Evolutionary conservation across 2,888 invertebrate genomes (phyloP).

Genomic region (Allolobophora icterica): DNA sequence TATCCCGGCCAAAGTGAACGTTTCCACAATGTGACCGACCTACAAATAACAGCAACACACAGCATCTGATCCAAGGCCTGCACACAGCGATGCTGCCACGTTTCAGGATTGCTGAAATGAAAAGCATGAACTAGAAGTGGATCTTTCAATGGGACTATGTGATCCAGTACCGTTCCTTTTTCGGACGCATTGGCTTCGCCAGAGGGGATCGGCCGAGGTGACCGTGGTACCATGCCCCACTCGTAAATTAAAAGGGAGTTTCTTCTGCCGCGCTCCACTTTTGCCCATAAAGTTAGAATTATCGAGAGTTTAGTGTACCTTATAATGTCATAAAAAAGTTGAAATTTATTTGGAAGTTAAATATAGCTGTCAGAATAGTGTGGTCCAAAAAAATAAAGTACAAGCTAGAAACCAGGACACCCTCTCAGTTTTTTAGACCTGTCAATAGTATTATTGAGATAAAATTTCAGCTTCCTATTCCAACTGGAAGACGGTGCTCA

Average conservation of each 20-base stretch:
- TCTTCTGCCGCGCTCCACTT: not conserved
- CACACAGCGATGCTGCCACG: not conserved
- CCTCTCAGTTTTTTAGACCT: too few relatives aligned
- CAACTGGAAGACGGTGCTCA: too few relatives aligned
- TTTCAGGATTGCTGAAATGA: too few relatives aligned
- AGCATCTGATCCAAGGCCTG: not conserved
- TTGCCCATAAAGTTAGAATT: not conserved
- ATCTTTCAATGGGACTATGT: too few relatives aligned
- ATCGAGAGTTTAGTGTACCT: not conserved
- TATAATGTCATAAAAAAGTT: not conserved
- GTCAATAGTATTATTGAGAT: too few relatives aligned
- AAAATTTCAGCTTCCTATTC: too few relatives aligned
- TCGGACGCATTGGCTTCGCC: not conserved
- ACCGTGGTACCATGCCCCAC: not conserved
- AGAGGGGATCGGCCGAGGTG: not conserved
- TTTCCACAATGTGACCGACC: not conserved
- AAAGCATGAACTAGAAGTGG: too few relatives aligned
- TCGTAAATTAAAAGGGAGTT: not conserved
- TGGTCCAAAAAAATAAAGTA: too few relatives aligned
- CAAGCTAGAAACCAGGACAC: too few relatives aligned
- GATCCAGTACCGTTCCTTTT: too few relatives aligned
- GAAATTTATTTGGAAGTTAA: not conserved
- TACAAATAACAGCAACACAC: not conserved
- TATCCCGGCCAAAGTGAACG: conserved; percentile 18
- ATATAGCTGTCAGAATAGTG: too few relatives aligned